Evolutionary conservation across 2,797 vertebrate species (phyloP).

Genomic region (Manis javanica): DNA sequence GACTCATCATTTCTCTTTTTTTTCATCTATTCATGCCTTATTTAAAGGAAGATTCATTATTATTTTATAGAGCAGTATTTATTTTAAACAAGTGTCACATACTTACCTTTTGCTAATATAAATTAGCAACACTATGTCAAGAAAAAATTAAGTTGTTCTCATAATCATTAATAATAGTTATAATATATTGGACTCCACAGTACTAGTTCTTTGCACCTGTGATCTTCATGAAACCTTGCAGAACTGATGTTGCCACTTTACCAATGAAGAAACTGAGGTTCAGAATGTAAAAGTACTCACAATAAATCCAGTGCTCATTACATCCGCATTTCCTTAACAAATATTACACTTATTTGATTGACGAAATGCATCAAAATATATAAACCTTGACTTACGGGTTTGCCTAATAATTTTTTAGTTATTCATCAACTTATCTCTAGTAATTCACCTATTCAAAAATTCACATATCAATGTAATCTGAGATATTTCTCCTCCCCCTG

Average conservation of each 20-base stretch:
- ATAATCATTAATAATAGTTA: neutral
- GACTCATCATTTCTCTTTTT: conserved; percentile 30
- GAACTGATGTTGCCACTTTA: neutral
- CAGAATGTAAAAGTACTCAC: neutral
- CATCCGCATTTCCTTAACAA: neutral
- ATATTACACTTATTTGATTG: neutral
- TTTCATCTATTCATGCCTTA: neutral
- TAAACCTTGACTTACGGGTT: neutral
- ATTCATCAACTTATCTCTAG: neutral
- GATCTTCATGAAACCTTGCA: neutral
- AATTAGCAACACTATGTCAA: neutral
- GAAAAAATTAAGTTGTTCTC: conserved; percentile 19
- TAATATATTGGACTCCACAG: neutral
- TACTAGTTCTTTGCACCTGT: neutral
- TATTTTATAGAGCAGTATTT: neutral
- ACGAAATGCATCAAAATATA: neutral
- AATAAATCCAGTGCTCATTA: neutral
- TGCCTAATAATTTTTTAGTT: neutral
- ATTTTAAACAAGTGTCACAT: neutral
- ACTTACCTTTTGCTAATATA: conserved; percentile 43
- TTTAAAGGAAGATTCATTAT: neutral
- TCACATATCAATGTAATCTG: neutral
- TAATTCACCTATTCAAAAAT: conserved; percentile 47
- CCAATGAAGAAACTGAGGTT: conserved; percentile 10
- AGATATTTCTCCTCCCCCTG: neutral